Evolutionary conservation across 2,888 invertebrate genomes (phyloP).

Genomic region (Heteropelma amictum): DNA sequence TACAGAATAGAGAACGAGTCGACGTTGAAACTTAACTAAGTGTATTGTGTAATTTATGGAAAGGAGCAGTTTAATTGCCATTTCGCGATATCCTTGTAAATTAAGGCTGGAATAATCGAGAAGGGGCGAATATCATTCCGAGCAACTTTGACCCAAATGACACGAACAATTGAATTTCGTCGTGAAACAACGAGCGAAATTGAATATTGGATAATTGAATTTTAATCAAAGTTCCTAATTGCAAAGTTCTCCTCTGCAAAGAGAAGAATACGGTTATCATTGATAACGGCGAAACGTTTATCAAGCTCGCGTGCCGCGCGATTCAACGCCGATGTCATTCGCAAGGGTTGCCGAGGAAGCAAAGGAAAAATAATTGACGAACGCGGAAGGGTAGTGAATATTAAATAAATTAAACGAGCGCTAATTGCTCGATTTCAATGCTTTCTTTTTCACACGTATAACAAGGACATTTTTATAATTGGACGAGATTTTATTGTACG

Average conservation of each 20-base stretch:
- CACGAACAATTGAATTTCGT: not conserved
- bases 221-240: not conserved
- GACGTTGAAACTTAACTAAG: constrained; percentile 1
- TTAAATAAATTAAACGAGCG: no score
- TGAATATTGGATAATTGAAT: constrained; percentile 1
- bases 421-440: no score
- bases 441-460: no score
- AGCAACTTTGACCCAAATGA: not conserved
- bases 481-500: no score
- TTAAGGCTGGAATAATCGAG: constrained; percentile 4
- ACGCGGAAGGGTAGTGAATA: no score
- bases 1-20: not conserved
- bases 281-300: no score
- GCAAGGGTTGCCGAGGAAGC: no score
- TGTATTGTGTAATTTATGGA: constrained; percentile 25
- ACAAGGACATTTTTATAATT: no score
- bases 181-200: not conserved
- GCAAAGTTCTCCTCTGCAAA: not conserved
- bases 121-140: not conserved
- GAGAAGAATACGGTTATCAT: no score
- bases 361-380: no score
- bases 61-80: constrained; percentile 12
- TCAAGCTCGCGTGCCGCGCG: no score
- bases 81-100: not conserved
- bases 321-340: no score